Evolutionary conservation across 2,888 invertebrate genomes (phyloP).

Genomic region (Thysanoteuthis rhombus): DNA sequence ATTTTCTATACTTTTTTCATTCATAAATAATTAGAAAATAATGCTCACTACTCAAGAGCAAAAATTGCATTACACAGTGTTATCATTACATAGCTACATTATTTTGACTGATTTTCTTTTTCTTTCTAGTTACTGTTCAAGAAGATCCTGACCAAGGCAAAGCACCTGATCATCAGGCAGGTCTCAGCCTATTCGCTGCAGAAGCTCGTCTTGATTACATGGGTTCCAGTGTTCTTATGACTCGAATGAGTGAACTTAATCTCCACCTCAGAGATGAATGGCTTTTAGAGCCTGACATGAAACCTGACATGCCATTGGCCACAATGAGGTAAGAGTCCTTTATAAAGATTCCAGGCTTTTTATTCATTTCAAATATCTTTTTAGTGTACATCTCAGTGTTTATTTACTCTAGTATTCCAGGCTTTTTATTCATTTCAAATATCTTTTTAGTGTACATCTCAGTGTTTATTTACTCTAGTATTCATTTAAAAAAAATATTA

Average conservation of each 20-base stretch:
- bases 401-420: no score
- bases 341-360: no score
- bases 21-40: no score
- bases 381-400: no score
- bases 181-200: slow-evolving; percentile 79
- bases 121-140: slow-evolving; percentile 79
- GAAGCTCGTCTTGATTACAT: slow-evolving; percentile 96
- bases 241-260: slow-evolving; percentile 83
- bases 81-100: neutral
- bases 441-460: no score
- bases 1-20: no score
- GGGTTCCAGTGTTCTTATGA: slow-evolving; percentile 95
- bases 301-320: slow-evolving; percentile 71
- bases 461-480: no score
- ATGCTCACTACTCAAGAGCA: no score
- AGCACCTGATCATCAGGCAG: slow-evolving; percentile 88
- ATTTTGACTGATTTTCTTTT: neutral
- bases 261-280: slow-evolving; percentile 88
- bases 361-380: no score
- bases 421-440: no score
- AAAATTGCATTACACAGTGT: no score
- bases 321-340: slow-evolving; percentile 75
- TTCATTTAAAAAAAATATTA: no score
- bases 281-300: slow-evolving; percentile 74
- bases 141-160: slow-evolving; percentile 90